phyloP scores from a whole-genome alignment of 2,888 invertebrate species.

The Antheraea assamensis region DNA sequence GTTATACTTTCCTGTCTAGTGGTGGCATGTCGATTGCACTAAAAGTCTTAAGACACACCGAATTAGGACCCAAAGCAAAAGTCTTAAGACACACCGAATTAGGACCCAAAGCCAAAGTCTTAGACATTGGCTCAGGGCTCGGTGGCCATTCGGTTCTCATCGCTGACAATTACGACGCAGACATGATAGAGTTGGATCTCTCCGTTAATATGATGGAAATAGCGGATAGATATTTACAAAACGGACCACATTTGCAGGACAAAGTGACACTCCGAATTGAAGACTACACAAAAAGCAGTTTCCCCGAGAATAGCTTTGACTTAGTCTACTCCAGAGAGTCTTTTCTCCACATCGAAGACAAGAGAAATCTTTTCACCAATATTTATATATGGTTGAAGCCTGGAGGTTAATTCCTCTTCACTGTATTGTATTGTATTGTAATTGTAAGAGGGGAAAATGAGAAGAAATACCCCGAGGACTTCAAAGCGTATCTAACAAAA shows the following conservation, averaged over 20 bases:
- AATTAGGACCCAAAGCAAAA: too few relatives aligned
- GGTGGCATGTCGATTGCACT: constrained; percentile 19
- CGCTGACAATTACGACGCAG: constrained; percentile 24
- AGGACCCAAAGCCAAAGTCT: constrained; percentile 5
- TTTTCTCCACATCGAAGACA: constrained; percentile 21
- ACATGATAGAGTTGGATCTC: constrained; percentile 22
- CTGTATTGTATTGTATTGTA: constrained; percentile 23
- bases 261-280: constrained; percentile 17
- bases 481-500: constrained; percentile 21
- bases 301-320: constrained; percentile 23
- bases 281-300: constrained; percentile 19
- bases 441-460: too few relatives aligned
- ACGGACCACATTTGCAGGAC: constrained; percentile 18
- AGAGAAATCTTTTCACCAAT: constrained; percentile 17
- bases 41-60: too few relatives aligned
- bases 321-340: constrained; percentile 24
- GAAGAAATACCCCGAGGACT: constrained; percentile 22
- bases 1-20: constrained; percentile 22
- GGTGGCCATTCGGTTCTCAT: constrained; percentile 25
- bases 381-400: constrained; percentile 23
- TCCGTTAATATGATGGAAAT: constrained; percentile 24
- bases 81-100: constrained; percentile 17
- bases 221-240: constrained; percentile 15
- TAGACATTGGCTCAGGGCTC: constrained; percentile 21
- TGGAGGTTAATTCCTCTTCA: constrained; percentile 18